These are phyloP conservation scores for Tetrao urogallus DNA, from an alignment of 2,113 vertebrate genomes.

Conservation along the genomic window DNA sequence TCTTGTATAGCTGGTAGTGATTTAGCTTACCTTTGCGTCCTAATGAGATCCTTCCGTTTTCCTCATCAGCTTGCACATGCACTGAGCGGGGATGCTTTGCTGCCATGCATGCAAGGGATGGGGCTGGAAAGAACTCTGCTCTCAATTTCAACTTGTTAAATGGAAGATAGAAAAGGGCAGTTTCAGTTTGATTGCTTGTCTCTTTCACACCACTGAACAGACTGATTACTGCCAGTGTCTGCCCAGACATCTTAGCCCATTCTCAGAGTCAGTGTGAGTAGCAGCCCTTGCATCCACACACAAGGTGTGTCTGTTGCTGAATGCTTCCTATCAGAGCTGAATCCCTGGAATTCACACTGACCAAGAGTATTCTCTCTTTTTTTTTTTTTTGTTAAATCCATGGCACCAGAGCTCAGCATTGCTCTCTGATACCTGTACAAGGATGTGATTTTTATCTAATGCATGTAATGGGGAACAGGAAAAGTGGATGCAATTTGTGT, in stretches of 20 bases:
- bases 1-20: background rate
- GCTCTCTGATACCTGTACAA: background rate
- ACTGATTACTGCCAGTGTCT: background rate
- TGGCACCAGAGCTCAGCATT: fast-evolving
- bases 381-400: background rate
- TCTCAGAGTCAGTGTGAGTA: background rate
- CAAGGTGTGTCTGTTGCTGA: background rate
- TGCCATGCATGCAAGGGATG: background rate
- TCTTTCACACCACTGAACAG: background rate
- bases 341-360: background rate
- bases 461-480: background rate
- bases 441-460: background rate
- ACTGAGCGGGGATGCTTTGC: fast-evolving
- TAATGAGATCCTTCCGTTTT: background rate
- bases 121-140: background rate
- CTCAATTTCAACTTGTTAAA: background rate
- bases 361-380: background rate
- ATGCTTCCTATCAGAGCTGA: background rate
- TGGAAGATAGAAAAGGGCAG: conserved; percentile 3
- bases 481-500: background rate
- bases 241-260: background rate
- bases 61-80: background rate
- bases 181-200: background rate
- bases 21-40: background rate
- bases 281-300: background rate